Evolutionary conservation across 2,888 invertebrate species (phyloP).

Genomic region (Volucella zonaria): DNA sequence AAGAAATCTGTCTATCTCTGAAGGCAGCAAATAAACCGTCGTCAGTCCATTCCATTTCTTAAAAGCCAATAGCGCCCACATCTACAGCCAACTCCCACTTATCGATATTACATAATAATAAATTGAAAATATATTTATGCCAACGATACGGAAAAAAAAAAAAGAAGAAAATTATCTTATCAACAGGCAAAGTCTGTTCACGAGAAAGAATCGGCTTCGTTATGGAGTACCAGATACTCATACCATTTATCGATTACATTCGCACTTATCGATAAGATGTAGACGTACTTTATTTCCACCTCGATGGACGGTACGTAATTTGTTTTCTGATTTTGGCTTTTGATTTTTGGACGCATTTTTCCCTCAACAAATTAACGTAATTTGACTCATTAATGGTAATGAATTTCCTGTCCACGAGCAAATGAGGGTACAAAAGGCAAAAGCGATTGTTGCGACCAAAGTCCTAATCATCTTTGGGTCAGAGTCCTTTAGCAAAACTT

Average conservation of each 20-base stretch:
- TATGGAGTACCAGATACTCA: too few species aligned
- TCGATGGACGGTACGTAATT: not conserved
- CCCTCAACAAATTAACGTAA: slow-evolving; percentile 9
- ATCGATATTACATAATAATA: too few species aligned
- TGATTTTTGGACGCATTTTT: not conserved
- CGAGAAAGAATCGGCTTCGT: slow-evolving; percentile 2
- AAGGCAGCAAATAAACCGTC: too few species aligned
- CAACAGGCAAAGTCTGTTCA: not conserved
- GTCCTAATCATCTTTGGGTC: too few species aligned
- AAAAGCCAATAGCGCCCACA: too few species aligned
- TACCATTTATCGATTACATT: slow-evolving; percentile 14
- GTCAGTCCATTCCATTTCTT: too few species aligned
- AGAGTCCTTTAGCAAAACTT: too few species aligned
- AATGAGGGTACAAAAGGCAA: not conserved
- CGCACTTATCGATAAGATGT: slow-evolving; percentile 5
- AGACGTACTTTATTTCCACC: not conserved
- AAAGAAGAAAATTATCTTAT: slow-evolving; percentile 6
- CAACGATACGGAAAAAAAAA: not conserved
- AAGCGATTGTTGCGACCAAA: too few species aligned
- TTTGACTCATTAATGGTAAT: slow-evolving; percentile 13
- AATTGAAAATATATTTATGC: too few species aligned
- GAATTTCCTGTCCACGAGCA: not conserved
- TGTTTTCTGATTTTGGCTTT: not conserved
- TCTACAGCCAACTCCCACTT: too few species aligned
- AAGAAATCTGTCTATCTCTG: too few species aligned